phyloP scores from a whole-genome alignment of 2,113 vertebrate genomes.

The Natator depressus region DNA sequence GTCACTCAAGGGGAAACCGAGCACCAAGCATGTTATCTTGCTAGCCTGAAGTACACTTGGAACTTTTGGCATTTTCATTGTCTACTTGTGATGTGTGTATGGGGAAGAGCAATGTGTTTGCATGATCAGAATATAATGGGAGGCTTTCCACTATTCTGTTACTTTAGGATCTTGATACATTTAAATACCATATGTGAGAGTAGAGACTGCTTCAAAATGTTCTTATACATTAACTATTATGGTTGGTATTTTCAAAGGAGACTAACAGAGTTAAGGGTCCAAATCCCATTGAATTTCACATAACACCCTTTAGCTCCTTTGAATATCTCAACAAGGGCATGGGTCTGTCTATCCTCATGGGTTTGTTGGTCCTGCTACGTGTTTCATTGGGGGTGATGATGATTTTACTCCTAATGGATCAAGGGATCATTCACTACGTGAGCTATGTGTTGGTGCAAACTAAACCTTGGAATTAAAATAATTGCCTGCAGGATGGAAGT shows the following conservation, averaged over 20 bases:
- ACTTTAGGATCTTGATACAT: not conserved
- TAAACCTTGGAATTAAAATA: not conserved
- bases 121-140: not conserved
- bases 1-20: not conserved
- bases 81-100: not conserved
- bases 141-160: not conserved
- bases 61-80: not conserved
- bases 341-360: not conserved
- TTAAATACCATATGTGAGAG: not conserved
- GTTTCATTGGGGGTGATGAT: not conserved
- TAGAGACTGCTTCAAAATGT: not conserved
- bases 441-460: not conserved
- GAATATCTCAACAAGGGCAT: not conserved
- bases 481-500: not conserved
- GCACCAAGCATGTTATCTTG: not conserved
- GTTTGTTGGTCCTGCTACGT: fast-evolving
- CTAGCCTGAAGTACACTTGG: not conserved
- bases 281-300: not conserved
- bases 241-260: not conserved
- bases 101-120: not conserved
- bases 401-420: not conserved
- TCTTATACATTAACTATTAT: not conserved
- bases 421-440: not conserved
- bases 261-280: not conserved
- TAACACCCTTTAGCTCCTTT: not conserved